These are phyloP conservation scores for Villa cingulata DNA, from an alignment of 2,888 invertebrate species.

Conservation along the genomic window DNA sequence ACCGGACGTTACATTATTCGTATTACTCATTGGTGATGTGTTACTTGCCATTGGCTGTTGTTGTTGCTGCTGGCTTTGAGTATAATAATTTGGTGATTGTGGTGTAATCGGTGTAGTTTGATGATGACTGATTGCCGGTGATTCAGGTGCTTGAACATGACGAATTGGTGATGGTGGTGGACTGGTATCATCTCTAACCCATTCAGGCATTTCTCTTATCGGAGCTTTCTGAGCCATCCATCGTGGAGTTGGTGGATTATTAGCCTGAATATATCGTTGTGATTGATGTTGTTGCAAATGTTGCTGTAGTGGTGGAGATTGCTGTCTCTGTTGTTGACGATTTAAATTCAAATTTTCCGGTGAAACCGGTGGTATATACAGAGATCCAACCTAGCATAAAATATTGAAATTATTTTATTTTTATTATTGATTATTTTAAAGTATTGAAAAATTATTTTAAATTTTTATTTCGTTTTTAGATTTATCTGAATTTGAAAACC, in stretches of 20 bases:
- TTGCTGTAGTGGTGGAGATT: conserved; percentile 5
- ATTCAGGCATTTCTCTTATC: conserved; percentile 28
- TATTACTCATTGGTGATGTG: not conserved
- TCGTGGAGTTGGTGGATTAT: conserved; percentile 14
- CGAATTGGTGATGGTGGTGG: not conserved
- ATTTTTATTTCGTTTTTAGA: no score
- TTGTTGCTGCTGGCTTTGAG: not conserved
- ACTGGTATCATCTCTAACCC: conserved; percentile 28
- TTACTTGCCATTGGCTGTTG: not conserved
- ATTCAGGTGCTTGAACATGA: conserved; percentile 6
- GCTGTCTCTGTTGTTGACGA: conserved; percentile 25
- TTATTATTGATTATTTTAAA: not conserved
- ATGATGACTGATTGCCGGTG: not conserved
- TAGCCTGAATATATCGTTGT: conserved; percentile 19
- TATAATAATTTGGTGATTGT: conserved; percentile 1
- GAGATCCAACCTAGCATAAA: conserved; percentile 36
- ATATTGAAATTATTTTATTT: not conserved
- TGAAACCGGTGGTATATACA: conserved; percentile 44
- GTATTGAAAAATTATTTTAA: conserved; percentile 2
- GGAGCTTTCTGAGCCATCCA: conserved; percentile 19
- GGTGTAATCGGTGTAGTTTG: not conserved
- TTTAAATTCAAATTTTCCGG: conserved; percentile 24
- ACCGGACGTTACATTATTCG: conserved; percentile 15
- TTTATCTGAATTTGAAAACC: no score
- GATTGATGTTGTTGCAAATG: conserved; percentile 3